Base-by-base conservation (phyloP, 2,888 invertebrate species). In the Ophion costatus region DNA sequence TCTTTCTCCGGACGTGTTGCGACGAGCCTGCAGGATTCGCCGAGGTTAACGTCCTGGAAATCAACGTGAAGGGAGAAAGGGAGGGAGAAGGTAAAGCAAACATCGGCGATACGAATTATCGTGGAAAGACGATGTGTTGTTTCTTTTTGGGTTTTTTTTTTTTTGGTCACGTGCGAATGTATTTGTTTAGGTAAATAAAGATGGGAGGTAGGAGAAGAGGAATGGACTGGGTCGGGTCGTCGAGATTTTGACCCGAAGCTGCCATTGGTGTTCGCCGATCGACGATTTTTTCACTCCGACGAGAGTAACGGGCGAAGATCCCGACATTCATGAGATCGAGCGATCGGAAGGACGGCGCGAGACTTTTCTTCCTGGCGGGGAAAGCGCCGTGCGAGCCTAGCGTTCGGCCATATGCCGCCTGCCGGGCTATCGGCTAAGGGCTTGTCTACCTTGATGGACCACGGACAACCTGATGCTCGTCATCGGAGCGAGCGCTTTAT, bases 401-500 rank as follows among this genome's bases (percentile, higher is more conserved):
- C 88, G 88, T 90, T 84, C 82, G 89, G 90, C 93, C 93, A 92
- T 93, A 94, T 94, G 93, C 93, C 93, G 91, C 93, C 93, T 90
- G 93, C 93, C 93, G 93, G 93, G 93, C 89, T 92, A 89, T 93
- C 92, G 92, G 93, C 93, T 73, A 92, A 91, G 92, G 93, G 93
- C 91, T 93, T 92, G 92, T 93, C 92, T 92, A 93, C 90, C 91
- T 93, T 93, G 92, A 94, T 94, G 93, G 93, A 94, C 92, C 93
- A 93, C 92, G 93, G 93, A 92, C 93, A 93, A 92, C 93, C 93
- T 77, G 93, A 94, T 90, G 93, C 93, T 93, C 93, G 93, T 93
- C 92, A 93, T 92, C 93, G 92, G 91, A 93, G 91, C 93, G 93
- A 94, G 93, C 93, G 92, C 83, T 92, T 91, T 89, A 80, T 92